Evolutionary conservation across 1,140 invertebrate genomes (phyloP).

Genomic region (Eupristina koningsbergeri): DNA sequence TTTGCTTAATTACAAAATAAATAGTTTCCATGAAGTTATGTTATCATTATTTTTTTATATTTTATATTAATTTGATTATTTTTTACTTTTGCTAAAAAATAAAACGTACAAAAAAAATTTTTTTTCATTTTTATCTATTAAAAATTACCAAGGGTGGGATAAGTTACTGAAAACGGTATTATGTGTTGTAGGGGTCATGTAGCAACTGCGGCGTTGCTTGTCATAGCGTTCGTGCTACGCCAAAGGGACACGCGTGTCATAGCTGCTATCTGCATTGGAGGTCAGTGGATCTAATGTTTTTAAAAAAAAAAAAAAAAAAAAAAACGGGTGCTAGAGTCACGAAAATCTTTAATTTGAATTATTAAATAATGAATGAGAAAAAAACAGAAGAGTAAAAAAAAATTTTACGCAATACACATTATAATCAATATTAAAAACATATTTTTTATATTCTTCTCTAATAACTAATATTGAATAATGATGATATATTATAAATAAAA

Average conservation of each 20-base stretch:
- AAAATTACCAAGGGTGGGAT: slow-evolving; percentile 6
- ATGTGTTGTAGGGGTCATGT: slow-evolving; percentile 78
- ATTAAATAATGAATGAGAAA: not conserved
- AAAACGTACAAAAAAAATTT: too few relatives aligned
- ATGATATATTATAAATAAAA: not conserved
- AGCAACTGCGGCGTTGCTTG: slow-evolving; percentile 85
- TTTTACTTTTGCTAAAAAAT: not conserved
- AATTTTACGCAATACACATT: not conserved
- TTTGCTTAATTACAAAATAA: too few relatives aligned
- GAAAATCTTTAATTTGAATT: slow-evolving; percentile 13
- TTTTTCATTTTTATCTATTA: not conserved
- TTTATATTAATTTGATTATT: not conserved
- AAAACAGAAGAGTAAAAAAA: too few relatives aligned
- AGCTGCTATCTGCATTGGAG: slow-evolving; percentile 87
- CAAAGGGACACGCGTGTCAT: slow-evolving; percentile 84
- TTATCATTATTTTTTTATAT: slow-evolving; percentile 5
- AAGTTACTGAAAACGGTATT: slow-evolving; percentile 67
- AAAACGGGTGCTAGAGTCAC: slow-evolving; percentile 11
- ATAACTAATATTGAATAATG: too few relatives aligned
- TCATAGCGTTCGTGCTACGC: slow-evolving; percentile 80
- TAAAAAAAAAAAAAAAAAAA: slow-evolving; percentile 17
- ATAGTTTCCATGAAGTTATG: too few relatives aligned
- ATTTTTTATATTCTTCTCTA: not conserved
- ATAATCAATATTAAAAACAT: not conserved
- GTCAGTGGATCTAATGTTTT: slow-evolving; percentile 72